Evolutionary conservation across 2,113 vertebrate genomes (phyloP).

Genomic region (Girardinichthys multiradiatus): DNA sequence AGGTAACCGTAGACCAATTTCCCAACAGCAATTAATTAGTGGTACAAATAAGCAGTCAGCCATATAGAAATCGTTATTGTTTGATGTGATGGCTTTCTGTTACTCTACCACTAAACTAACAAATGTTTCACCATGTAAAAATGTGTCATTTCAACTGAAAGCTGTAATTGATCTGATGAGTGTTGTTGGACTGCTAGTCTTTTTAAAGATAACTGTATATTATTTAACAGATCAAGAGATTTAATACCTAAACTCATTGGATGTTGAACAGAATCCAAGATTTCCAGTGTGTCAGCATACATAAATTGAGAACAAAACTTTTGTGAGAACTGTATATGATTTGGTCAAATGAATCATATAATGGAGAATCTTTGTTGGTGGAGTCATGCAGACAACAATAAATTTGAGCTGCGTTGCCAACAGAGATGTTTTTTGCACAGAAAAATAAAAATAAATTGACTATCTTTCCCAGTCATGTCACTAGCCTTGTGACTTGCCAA

Average conservation of each 20-base stretch:
- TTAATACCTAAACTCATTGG: not conserved
- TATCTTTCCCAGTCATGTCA: constrained; percentile 40
- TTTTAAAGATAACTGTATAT: not conserved
- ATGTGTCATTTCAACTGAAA: too few species aligned
- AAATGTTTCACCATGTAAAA: not conserved
- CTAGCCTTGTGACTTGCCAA: constrained; percentile 61
- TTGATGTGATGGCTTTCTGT: too few species aligned
- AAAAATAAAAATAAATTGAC: constrained; percentile 45
- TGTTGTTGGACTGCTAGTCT: not conserved
- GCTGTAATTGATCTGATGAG: too few species aligned
- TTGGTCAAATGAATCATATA: constrained; percentile 1
- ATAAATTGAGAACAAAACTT: not conserved
- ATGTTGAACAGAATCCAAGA: not conserved
- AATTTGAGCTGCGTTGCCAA: constrained; percentile 30
- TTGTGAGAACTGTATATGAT: not conserved
- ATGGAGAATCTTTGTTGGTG: constrained; percentile 17
- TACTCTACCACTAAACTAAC: not conserved
- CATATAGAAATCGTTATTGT: too few species aligned
- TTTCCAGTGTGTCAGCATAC: not conserved
- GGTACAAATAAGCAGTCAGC: too few species aligned
- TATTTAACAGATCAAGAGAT: not conserved
- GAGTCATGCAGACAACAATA: constrained; percentile 30
- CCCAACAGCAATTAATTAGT: too few species aligned
- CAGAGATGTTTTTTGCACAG: constrained; percentile 9
- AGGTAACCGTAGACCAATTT: too few species aligned